Evolutionary conservation across 2,888 invertebrate species (phyloP).

Genomic region (Aradus depressus): DNA sequence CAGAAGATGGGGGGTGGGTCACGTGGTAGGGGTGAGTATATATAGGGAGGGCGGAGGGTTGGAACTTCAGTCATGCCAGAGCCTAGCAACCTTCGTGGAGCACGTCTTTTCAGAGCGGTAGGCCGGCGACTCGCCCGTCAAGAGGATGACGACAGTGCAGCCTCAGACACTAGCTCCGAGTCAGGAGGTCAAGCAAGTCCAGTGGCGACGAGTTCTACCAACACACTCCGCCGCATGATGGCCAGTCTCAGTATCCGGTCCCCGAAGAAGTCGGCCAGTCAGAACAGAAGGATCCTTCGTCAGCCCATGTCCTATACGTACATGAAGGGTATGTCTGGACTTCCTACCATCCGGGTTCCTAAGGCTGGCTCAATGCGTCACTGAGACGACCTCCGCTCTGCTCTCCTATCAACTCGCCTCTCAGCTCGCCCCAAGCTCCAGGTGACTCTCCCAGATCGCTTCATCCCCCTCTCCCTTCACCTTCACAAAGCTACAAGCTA

Average conservation of each 20-base stretch:
- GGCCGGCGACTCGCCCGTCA: conserved; percentile 46
- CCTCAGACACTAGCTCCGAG: conserved; percentile 35
- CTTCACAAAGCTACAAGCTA: too few species aligned
- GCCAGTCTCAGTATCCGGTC: conserved; percentile 21
- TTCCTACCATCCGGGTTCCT: conserved; percentile 71
- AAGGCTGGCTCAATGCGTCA: conserved; percentile 22
- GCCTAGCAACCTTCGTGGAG: conserved; percentile 45
- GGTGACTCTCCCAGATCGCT: too few species aligned
- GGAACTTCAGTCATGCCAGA: conserved; percentile 42
- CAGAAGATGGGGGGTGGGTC: conserved; percentile 42
- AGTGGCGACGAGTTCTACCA: conserved; percentile 42
- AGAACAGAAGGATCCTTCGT: conserved; percentile 61
- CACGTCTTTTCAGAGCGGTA: conserved; percentile 54
- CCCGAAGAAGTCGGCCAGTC: conserved; percentile 11
- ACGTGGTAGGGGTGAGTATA: conserved; percentile 38
- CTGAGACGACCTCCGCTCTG: too few species aligned
- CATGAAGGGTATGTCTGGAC: conserved; percentile 65
- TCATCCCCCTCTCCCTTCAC: too few species aligned
- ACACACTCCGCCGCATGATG: conserved; percentile 34
- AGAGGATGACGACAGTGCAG: conserved; percentile 39
- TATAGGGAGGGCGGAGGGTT: conserved; percentile 30
- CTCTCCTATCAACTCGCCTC: too few species aligned
- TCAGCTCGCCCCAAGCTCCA: too few species aligned
- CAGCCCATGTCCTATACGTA: conserved; percentile 70
- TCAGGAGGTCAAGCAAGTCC: conserved; percentile 33